Conservation (phyloP, 2,113 vertebrate genomes). For the Epinephelus fuscoguttatus region DNA sequence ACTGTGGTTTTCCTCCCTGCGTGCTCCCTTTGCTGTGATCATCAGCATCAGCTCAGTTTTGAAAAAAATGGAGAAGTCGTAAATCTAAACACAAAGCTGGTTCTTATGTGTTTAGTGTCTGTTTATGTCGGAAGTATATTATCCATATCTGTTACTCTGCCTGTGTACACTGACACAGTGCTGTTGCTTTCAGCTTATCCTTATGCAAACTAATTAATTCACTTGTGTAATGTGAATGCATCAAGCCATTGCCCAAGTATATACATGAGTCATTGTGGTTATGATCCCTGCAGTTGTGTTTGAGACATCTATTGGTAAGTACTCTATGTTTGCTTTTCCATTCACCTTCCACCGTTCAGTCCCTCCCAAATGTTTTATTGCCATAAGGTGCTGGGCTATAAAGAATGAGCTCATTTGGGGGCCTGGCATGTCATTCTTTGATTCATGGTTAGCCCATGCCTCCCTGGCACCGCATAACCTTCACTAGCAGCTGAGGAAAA, state of each 20-base stretch:
- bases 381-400: slow-evolving; percentile 45
- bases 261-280: slow-evolving; percentile 38
- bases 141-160: background rate
- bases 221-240: slow-evolving; percentile 25
- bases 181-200: slow-evolving; percentile 16
- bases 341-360: slow-evolving; percentile 26
- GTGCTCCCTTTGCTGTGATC: background rate
- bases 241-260: background rate
- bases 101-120: background rate
- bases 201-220: slow-evolving; percentile 20
- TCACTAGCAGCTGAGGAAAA: slow-evolving; percentile 51
- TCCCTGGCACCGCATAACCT: slow-evolving; percentile 48
- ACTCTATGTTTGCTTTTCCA: slow-evolving; percentile 50
- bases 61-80: slow-evolving; percentile 16
- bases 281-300: slow-evolving; percentile 29
- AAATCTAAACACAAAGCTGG: background rate
- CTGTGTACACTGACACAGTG: background rate
- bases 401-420: slow-evolving; percentile 56
- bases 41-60: slow-evolving; percentile 7
- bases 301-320: slow-evolving; percentile 28
- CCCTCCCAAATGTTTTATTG: slow-evolving; percentile 49
- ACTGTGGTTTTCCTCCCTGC: background rate
- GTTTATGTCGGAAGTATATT: background rate
- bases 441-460: slow-evolving; percentile 53
- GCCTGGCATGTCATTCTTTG: slow-evolving; percentile 56